Evolutionary conservation across 2,113 vertebrate genomes (phyloP), one percentile per base, ranked within the genome.

Genomic region (Athene cunicularia): DNA sequence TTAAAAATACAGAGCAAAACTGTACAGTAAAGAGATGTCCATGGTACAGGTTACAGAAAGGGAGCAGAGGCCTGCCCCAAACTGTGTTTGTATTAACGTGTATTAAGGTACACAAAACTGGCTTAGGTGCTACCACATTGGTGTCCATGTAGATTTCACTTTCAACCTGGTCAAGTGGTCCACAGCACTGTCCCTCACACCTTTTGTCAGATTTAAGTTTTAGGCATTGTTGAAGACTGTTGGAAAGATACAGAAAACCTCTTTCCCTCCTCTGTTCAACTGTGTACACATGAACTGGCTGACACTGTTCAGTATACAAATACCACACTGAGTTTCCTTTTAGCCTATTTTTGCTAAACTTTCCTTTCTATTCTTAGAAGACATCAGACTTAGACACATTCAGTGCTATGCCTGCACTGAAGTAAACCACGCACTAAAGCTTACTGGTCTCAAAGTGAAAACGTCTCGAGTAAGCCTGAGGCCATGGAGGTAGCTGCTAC

Each of bases 1-100:
- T 77, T 82, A 86, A 84, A 88, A 95, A 58, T 23, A 49, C 28
- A 52, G 12, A 67, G 32, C 8, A 70, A 68, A 91, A 39, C 59
- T 11, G 13, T 45, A 37, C 26, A 64, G 26, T 16, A 43, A 39
- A 37, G 55, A 62, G 43, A 86, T 41, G 32, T 66, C 30, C 20
- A 9, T 0, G 2, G 30, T 11, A 30, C 28, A 30, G 30, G 23
- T 1, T 15, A 35, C 2, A 21, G 56, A 77, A 59, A 0, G 55
- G 43, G 6, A 49, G 45, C 43, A 56, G 39, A 35, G 41, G n/a
- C 47, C 28, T 64, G 35, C 27, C 24, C 62, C 23, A 39, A 37
- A 28, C 23, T 17, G 23, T 39, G 30, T 7, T 37, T 72, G 11
- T 23, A 37, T 32, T 64, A 59, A 66, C 0, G 17, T 1, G 12